Evolutionary conservation across 2,113 vertebrate species (phyloP), one percentile per base, ranked within the genome.

Genomic region (Falco punctatus): DNA sequence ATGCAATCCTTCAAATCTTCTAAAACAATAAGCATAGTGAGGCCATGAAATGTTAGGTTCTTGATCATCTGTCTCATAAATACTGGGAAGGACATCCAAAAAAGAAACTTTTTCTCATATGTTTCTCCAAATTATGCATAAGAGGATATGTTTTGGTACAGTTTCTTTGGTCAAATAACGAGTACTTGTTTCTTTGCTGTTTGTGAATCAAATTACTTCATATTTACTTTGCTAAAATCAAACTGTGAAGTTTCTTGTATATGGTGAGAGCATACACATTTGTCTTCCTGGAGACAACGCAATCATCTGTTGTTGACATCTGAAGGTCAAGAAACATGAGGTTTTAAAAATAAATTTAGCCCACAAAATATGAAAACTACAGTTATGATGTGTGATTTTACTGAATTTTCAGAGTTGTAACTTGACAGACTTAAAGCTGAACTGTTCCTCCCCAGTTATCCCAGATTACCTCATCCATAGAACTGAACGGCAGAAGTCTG

Each of bases 1-100:
- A 90, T 77, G 32, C 87, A 94, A 64, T 88, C 74, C 59, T 90
- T 89, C 55, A 70, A 78, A 88, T 78, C 86, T 93, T 78, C 79
- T 74, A 51, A 74, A 92, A 86, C 38, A 83, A 3, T 33, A 79
- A 81, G 48, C 35, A 49, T 32, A 69, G 70, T 1, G 6, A 86
- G 46, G 80, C 48, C 66, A 57, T 12, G 13, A 91, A 94, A 86
- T 2, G 1, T 71, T 27, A 46, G 49, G 32, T 85, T 74, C 87
- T 90, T 12, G 1, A 72, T 95, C 83, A 75, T 46, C 75, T 82
- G 49, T 55, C 46, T 85, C 51, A 30, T 23, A 85, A 86, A 64
- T 59, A 49, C 1, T 18, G 66, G 23, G 40, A 95, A 77, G n/a
- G 21, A 92, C 83, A 86, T 28, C 35, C 0, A 0, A 77, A 94